Evolutionary conservation across 2,113 vertebrate genomes (phyloP).

Genomic region (Sapayoa aenigma): DNA sequence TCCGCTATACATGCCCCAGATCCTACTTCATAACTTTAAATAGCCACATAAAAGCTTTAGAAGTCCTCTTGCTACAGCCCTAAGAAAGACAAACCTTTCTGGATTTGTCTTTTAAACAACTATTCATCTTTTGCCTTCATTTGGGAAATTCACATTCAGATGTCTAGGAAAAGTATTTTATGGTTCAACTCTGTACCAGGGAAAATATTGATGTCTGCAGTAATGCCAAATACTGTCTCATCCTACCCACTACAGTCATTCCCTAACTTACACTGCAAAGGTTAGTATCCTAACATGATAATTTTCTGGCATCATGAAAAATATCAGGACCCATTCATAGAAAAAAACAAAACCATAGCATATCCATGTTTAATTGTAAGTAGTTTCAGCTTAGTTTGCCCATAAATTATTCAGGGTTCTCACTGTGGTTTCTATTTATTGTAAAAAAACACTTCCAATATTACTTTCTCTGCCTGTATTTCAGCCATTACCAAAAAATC

Average conservation of each 20-base stretch:
- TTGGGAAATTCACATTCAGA: not conserved
- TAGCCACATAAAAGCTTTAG: not conserved
- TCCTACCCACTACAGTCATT: not conserved
- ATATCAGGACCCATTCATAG: not conserved
- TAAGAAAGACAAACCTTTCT: not conserved
- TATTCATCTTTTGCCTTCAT: not conserved
- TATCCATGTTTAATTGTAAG: not conserved
- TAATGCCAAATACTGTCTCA: not conserved
- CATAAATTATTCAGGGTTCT: not conserved
- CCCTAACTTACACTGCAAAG: not conserved
- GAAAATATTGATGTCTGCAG: not conserved
- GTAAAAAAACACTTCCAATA: not conserved
- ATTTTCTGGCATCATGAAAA: not conserved
- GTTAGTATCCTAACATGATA: not conserved
- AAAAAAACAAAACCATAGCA: not conserved
- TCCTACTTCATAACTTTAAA: not conserved
- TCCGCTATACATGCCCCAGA: not conserved
- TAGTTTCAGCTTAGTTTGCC: not conserved
- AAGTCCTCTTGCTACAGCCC: not conserved
- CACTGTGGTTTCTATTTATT: not conserved
- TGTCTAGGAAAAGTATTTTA: not conserved
- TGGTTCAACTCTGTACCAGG: not conserved
- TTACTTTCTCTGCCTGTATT: not conserved
- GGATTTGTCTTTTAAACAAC: not conserved
- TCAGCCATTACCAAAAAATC: not conserved